A percentile compares a stretch with the other conserved stretches of the same genome.
Conservation (phyloP, 2,888 invertebrate genomes). For the Pristionchus japonicus region DNA sequence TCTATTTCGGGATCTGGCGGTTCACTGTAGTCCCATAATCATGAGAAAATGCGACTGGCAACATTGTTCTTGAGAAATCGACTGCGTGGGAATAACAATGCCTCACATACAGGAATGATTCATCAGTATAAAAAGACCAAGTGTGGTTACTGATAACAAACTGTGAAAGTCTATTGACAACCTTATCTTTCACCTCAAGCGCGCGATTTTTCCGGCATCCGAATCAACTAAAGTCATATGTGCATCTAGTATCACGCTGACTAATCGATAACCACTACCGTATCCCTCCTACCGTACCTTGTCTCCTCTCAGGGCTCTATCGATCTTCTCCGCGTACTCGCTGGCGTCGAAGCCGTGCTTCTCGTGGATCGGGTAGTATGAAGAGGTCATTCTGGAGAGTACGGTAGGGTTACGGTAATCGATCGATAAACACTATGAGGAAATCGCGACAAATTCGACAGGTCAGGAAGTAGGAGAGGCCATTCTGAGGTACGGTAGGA, state of each 20-base stretch:
- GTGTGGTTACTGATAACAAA: no score
- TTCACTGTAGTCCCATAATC: neutral
- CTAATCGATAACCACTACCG: no score
- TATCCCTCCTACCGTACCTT: neutral
- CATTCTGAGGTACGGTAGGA: neutral
- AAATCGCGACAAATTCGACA: neutral
- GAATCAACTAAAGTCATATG: no score
- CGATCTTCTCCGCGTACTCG: constrained; percentile 67
- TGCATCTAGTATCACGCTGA: no score
- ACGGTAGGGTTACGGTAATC: neutral
- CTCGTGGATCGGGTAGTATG: constrained; percentile 62
- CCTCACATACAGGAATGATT: no score
- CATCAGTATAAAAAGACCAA: no score
- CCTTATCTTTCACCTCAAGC: no score
- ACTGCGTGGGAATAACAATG: no score
- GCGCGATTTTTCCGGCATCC: no score
- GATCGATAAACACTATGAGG: neutral
- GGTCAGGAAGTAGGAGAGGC: neutral
- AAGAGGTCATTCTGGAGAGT: constrained; percentile 52
- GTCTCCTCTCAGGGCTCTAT: constrained; percentile 72
- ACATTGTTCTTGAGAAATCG: no score
- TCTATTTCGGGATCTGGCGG: neutral
- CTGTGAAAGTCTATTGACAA: no score
- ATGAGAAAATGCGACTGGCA: no score
- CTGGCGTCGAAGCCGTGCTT: constrained; percentile 70